Evolutionary conservation across 2,888 invertebrate genomes (phyloP), one percentile per base, ranked within the genome.

Genomic region (Himalopsyche anomala): DNA sequence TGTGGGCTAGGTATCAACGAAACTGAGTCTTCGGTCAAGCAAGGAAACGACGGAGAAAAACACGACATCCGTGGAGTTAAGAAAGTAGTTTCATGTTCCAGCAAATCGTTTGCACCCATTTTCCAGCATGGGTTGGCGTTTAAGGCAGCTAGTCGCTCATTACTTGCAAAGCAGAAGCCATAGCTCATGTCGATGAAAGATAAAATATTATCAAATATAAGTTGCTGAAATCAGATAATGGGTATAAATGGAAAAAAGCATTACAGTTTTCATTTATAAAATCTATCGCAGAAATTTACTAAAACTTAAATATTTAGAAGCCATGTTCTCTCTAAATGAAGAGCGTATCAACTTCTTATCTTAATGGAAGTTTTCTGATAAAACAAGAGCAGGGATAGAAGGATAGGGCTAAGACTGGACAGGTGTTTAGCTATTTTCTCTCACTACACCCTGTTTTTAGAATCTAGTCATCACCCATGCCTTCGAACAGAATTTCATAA

Each of bases 201-300:
- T 74, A 83, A 17, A 69, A 83, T 83, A 69, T 83, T 83, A 36
- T 83, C 83, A 62, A 38, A 83, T 36, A 69, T 83, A 4, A 83
- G 19, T 74, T 83, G 69, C 83, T 83, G 74, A 69, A 83, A 83
- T 19, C 15, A 82, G 36, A 82, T 8, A 38, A 36, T 42, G n/a
- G 17, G 36, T 36, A 80, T n/a, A 42, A 40, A 40, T 38, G 42
- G 28, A 80, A 80, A 80, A 17, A 28, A 6, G 2, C 28, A 19
- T 19, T 6, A 74, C 11, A 36, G 17, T 11, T 74, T n/a, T 74
- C 28, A 74, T 74, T 74, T 15, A 36, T 19, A 36, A 74, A 69
- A 74, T n/a, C 15, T n/a, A 12, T 36, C 28, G 0, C 15, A 51
- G 15, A 51, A 15, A 51, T 51, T 51, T 51, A 51, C 3, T 11